Evolutionary conservation across 2,113 vertebrate species (phyloP), one percentile per base, ranked within the genome.

Genomic region (Lepus timidus): DNA sequence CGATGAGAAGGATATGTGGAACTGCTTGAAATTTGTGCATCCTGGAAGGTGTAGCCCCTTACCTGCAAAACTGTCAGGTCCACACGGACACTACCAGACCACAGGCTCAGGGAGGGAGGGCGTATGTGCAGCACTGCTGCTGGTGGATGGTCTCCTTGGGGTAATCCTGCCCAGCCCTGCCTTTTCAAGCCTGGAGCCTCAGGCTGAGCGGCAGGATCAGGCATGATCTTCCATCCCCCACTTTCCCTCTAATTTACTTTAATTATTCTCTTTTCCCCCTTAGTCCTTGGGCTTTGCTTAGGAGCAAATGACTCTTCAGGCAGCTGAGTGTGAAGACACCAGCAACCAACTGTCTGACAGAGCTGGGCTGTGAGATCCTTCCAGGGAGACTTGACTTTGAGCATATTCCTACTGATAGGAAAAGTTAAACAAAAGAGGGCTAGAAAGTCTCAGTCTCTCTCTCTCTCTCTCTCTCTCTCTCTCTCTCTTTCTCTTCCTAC

Each of bases 211-310:
- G 90, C 86, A 96, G 91, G 98, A 98, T 67, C 4, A 80, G 97
- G 76, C 97, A 95, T 92, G 97, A 93, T 73, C 55, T 88, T 91
- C 95, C 95, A 92, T 58, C 94, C 95, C 92, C 97, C 97, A 88
- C 0, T 88, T 55, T 36, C 97, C 91, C 94, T 81, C 91, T 96
- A 96, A 97, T 97, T 97, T 97, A 97, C 89, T 96, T 96, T 97
- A 97, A 97, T 97, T 90, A 95, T 91, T 96, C 82, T 96, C 49
- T 68, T n/a, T 39, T 23, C 1, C 36, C 65, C 17, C 52, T 75
- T 7, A 84, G 88, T 97, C 85, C 91, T 88, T 62, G 81, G 92
- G 90, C 96, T 97, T 94, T 95, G 51, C 91, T 96, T 89, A 91
- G 94, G 92, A 81, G 62, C 89, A 82, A 97, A 80, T 76, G 92